Base-by-base conservation (phyloP, 2,888 invertebrate genomes). In the Lithophane ornitopus region DNA sequence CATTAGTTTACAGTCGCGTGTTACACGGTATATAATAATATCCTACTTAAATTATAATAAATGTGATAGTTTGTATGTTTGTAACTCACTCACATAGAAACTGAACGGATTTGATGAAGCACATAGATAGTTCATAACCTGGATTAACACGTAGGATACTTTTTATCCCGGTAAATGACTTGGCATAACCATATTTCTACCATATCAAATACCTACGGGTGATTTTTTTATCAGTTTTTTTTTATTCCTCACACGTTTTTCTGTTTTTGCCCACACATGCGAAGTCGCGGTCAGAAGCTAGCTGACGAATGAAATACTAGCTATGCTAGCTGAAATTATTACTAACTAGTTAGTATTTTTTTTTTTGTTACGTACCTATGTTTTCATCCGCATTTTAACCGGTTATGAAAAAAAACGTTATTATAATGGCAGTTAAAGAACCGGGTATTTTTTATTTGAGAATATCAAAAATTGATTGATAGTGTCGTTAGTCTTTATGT, bases 1-100 rank as follows among this genome's bases (percentile, higher is more conserved):
- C 80, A 68, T 41, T 41, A 4, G 0, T 28, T 14, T 11, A n/a
- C n/a, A 19, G 66, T 80, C 69, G 79, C 79, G 69, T 74, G 79
- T n/a, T 11, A 7, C 14, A 22, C 19, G 22, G 28, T 44, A 28
- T 44, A 28, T 70, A 34, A 34, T 34, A 44, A 44, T 39, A 52
- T 67, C 3, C 3, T n/a, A 39, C n/a, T 14, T 22, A 7, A 0
- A 22, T 22, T 34, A 19, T 59, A 28, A 22, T 34, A 34, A 12
- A 22, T 12, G 7, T 22, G 12, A 22, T 22, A 34, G 34, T 22
- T 12, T 22, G 22, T 1, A 34, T 22, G 22, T 22, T 12, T 61
- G 34, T 59, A 12, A 22, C 22, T 61, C 34, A 34, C 12, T 34
- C 22, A 22, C 56, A 2, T 16, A 14, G 16, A 26, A 16, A 26